phyloP scores from a whole-genome alignment of 2,113 vertebrate genomes.

The Crypturellus undulatus region DNA sequence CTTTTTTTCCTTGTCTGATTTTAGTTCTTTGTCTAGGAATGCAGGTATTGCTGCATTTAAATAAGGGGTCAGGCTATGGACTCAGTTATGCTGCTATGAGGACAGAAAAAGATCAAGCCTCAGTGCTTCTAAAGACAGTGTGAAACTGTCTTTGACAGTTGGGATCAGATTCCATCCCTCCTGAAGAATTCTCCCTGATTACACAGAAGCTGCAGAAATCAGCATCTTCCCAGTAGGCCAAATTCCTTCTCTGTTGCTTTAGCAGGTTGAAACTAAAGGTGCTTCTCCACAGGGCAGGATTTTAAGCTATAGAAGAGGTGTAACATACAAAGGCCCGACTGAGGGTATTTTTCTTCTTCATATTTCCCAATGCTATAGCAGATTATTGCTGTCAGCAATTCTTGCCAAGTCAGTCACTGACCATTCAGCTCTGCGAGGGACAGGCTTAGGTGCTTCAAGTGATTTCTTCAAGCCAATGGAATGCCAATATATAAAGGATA shows the following conservation, averaged over 20 bases:
- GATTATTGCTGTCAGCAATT: background rate
- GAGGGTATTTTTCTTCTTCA: background rate
- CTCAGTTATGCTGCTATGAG: background rate
- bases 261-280: background rate
- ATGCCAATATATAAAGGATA: background rate
- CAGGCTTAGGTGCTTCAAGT: background rate
- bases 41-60: background rate
- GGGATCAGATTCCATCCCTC: background rate
- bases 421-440: accelerated
- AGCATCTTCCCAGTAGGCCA: background rate
- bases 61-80: background rate
- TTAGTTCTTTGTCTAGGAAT: background rate
- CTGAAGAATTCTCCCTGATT: background rate
- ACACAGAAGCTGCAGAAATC: background rate
- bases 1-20: background rate
- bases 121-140: accelerated
- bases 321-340: background rate
- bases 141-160: background rate
- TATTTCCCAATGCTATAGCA: background rate
- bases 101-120: background rate
- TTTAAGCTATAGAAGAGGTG: background rate
- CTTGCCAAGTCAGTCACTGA: background rate
- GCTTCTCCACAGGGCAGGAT: background rate
- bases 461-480: background rate
- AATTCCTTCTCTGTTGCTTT: background rate